Evolutionary conservation across 2,113 vertebrate genomes (phyloP).

Genomic region (Daboia siamensis): DNA sequence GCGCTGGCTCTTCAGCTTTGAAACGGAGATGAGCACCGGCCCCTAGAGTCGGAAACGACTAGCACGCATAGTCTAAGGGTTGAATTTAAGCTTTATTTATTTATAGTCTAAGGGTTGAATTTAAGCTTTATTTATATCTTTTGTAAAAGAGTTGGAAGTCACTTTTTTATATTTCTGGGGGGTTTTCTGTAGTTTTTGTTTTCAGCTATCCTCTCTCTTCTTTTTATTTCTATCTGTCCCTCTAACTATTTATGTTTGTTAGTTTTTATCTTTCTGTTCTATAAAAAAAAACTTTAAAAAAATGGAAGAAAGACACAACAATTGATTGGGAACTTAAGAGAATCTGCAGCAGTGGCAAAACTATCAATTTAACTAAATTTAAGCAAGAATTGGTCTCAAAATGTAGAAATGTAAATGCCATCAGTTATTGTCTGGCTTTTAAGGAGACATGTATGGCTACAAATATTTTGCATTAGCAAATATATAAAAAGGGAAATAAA

Average conservation of each 20-base stretch:
- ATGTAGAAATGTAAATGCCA: background rate
- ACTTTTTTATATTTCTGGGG: too few relatives aligned
- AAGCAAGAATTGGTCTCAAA: background rate
- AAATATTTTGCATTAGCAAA: background rate
- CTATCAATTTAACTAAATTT: background rate
- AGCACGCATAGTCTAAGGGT: too few relatives aligned
- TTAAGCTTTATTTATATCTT: background rate
- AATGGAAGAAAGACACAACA: background rate
- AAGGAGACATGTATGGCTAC: background rate
- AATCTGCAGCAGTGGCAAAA: background rate
- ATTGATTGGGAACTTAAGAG: background rate
- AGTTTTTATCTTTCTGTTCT: background rate
- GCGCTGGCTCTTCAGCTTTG: too few relatives aligned
- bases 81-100: too few relatives aligned
- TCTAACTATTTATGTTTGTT: background rate
- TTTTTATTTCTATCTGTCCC: background rate
- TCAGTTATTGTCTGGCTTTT: background rate
- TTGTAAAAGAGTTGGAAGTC: background rate
- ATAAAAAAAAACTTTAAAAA: background rate
- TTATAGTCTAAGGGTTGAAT: background rate
- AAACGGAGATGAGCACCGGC: too few relatives aligned
- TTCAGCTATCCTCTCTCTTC: background rate
- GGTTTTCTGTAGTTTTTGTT: background rate
- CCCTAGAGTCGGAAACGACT: too few relatives aligned
- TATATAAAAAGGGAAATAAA: background rate